Evolutionary conservation across 1,140 invertebrate species (phyloP), one percentile per base, ranked within the genome.

Genomic region (Phymorhynchus buccinoides): DNA sequence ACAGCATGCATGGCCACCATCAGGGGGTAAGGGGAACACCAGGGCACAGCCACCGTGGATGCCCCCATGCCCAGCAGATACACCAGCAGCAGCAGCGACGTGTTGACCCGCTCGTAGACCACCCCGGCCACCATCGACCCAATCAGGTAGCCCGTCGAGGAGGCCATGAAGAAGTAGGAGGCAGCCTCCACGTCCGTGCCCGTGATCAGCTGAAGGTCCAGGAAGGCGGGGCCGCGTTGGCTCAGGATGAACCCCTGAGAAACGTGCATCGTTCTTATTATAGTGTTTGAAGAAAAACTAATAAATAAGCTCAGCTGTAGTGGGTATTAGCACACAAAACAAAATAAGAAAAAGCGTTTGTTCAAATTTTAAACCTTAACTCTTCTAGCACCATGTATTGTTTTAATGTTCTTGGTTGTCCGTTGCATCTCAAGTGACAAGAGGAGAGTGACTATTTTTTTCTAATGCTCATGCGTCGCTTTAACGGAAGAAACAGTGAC

Each of bases 181-280:
- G 85, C 89, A 62, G 86, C 66, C 12, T 88, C 85, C 27, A 90
- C 48, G 48, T 86, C 68, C 32, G 84, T 83, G 12, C 84, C 48
- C 0, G 89, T 89, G 80, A 90, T 88, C 14, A 88, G 84, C 80
- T 88, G 88, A n/a, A 90, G 83, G 66, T 90, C 89, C n/a, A 89
- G 68, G 62, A 90, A 87, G 3, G 88, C 62, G 27, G 89, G 89
- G 16, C 89, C 89, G 22, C 84, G 68, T 73, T 89, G 87, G 12
- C 87, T 85, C 14, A 86, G 73, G 41, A 71, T 52, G 52, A 88
- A 82, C 4, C 89, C 89, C 89, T 90, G 56, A 52, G 0, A 52
- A 18, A n/a, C n/a, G n/a, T n/a, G n/a, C n/a, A 9, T 48, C 18
- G 6, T 18, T 48, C 44, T 48, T 18, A 9, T 18, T 48, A 6